Base-by-base conservation (phyloP, 2,113 vertebrate genomes). In the Kobus ellipsiprymnus region DNA sequence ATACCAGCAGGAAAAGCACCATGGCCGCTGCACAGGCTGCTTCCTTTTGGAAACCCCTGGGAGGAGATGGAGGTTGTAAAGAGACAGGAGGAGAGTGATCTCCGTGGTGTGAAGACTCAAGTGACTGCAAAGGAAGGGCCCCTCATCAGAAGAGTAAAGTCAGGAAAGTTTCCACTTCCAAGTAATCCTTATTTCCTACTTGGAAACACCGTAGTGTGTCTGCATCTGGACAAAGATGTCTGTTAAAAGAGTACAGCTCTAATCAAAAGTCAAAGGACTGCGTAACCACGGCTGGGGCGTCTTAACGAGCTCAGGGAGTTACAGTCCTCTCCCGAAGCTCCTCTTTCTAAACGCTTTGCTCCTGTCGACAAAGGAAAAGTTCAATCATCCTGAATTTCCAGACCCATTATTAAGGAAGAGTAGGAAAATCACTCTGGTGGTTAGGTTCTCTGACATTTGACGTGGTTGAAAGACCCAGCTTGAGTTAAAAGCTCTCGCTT, bases 1-100 rank as follows among this genome's bases (percentile, higher is more conserved):
- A 95, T 71, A 78, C 33, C 33, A 82, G 50, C 96, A 92, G 97
- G 90, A 97, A 98, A 98, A 93, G 77, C 81, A 1, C 46, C 86
- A 87, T 6, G 94, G 62, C 87, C 50, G 19, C 62, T 54, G 57
- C 95, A 74, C 74, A 90, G n/a, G 14, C 60, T 94, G 15, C 54
- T 87, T 95, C 89, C 83, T 87, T 92, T 87, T 2, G 17, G 90
- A 95, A 50, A 36, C 52, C 8, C 0, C 78, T 78, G 14, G 10
- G 55, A 77, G n/a, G 52, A 94, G 82, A 78, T 74, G 82, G 36
- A 7, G 16, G 27, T 52, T 83, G 48, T 92, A 84, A 87, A 94
- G 78, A 25, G 6, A 89, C 64, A 80, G 52, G 48, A 87, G 36
- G 19, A 52, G 25, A 57, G 29, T 62, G 6, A 0, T 95, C 33